Evolutionary conservation across 2,888 invertebrate genomes (phyloP).

Genomic region (Troglohyphantes excavatus): DNA sequence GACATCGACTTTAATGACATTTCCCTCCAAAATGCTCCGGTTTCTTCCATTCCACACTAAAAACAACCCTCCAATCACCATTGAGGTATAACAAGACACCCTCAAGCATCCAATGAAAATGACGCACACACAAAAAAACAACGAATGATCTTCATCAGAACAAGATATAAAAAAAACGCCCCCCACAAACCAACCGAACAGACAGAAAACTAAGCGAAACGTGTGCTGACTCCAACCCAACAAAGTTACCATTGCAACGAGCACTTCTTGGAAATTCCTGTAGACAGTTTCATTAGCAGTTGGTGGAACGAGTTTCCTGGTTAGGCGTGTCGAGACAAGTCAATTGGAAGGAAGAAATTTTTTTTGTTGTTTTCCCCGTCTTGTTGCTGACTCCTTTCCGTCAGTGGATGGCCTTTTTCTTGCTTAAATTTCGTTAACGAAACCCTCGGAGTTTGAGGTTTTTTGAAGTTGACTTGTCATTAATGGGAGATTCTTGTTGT

Average conservation of each 20-base stretch:
- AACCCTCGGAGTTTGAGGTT: no score
- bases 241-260: slow-evolving; percentile 3
- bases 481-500: no score
- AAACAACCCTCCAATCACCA: no score
- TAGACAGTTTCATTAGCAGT: slow-evolving; percentile 60
- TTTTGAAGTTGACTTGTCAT: no score
- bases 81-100: background rate
- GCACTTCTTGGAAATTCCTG: slow-evolving; percentile 53
- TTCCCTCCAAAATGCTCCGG: no score
- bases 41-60: no score
- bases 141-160: background rate
- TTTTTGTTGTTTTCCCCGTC: no score
- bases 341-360: slow-evolving; percentile 19
- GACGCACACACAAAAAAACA: background rate
- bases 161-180: background rate
- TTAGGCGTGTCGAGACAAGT: slow-evolving; percentile 48
- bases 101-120: background rate
- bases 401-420: no score
- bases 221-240: slow-evolving; percentile 49
- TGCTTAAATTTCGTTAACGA: no score
- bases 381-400: no score
- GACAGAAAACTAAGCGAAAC: slow-evolving; percentile 46
- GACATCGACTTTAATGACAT: no score
- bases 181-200: background rate
- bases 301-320: slow-evolving; percentile 26